Evolutionary conservation across 1,140 invertebrate genomes (phyloP).

Genomic region (Arion vulgaris): DNA sequence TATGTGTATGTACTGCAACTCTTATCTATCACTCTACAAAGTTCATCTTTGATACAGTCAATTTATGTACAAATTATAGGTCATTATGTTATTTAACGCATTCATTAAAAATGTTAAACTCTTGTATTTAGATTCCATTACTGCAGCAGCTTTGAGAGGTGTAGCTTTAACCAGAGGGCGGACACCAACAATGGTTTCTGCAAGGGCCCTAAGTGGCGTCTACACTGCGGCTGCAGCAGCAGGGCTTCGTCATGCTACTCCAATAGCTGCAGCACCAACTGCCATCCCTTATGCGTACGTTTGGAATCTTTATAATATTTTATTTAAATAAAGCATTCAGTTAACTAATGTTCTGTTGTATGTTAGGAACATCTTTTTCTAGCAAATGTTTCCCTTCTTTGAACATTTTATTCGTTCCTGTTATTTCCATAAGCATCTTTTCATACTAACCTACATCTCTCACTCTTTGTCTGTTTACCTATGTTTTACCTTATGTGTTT

Average conservation of each 20-base stretch:
- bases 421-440: too few relatives aligned
- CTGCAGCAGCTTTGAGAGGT: constrained; percentile 80
- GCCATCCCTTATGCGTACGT: constrained; percentile 87
- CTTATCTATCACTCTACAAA: too few relatives aligned
- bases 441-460: too few relatives aligned
- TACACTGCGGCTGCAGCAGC: constrained; percentile 77
- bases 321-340: background rate
- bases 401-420: too few relatives aligned
- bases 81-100: background rate
- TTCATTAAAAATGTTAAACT: background rate
- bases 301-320: background rate
- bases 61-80: too few relatives aligned
- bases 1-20: too few relatives aligned
- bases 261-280: constrained; percentile 80
- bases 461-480: too few relatives aligned
- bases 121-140: constrained; percentile 50
- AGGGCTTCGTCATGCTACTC: constrained; percentile 81
- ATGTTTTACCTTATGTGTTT: too few relatives aligned
- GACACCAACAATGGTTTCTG: constrained; percentile 79
- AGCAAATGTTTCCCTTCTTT: background rate
- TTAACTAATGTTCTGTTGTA: background rate
- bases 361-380: background rate
- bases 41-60: too few relatives aligned
- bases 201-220: constrained; percentile 74
- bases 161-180: constrained; percentile 82